A percentile compares a stretch with the other conserved stretches of the same genome.
phyloP scores from a whole-genome alignment of 2,888 invertebrate species.

The Drosophila pseudotakahashii region DNA sequence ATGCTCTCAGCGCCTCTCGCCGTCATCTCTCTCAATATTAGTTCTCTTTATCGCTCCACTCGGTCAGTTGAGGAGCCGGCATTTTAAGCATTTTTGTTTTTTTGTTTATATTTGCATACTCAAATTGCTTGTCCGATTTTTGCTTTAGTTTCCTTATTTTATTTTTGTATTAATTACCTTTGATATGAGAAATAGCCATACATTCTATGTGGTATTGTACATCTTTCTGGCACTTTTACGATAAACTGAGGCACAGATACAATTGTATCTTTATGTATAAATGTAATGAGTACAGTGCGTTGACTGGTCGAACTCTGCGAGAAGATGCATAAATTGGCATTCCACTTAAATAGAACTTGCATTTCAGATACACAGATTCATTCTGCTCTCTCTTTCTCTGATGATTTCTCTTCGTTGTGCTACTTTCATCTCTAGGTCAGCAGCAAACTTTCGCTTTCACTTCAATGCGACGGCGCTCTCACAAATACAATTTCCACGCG shows the following conservation, averaged over 20 bases:
- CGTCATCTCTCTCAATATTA: slow-evolving; percentile 5
- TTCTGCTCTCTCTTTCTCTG: slow-evolving; percentile 8
- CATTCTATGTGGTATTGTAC: background rate
- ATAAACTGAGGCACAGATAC: background rate
- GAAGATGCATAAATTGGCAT: slow-evolving; percentile 10
- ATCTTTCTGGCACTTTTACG: background rate
- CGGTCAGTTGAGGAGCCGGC: slow-evolving; percentile 62
- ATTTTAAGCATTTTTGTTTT: slow-evolving; percentile 51
- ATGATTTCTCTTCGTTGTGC: slow-evolving; percentile 47
- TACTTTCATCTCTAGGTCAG: slow-evolving; percentile 60
- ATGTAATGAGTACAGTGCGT: slow-evolving; percentile 36
- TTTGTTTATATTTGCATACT: slow-evolving; percentile 49
- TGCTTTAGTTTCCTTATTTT: slow-evolving; percentile 44
- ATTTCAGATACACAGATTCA: slow-evolving; percentile 10
- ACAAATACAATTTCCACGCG: slow-evolving; percentile 23
- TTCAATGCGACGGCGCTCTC: slow-evolving; percentile 61
- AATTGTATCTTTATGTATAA: slow-evolving; percentile 2
- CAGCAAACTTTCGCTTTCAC: slow-evolving; percentile 67
- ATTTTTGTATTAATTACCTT: slow-evolving; percentile 13
- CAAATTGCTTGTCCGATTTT: slow-evolving; percentile 32
- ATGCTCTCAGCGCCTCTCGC: slow-evolving; percentile 17
- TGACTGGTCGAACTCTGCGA: slow-evolving; percentile 20
- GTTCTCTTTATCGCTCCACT: slow-evolving; percentile 24
- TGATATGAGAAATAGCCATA: background rate
- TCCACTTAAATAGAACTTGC: slow-evolving; percentile 12